Base-by-base conservation (phyloP, 2,797 vertebrate genomes). In the Ptychadena robeensis region DNA sequence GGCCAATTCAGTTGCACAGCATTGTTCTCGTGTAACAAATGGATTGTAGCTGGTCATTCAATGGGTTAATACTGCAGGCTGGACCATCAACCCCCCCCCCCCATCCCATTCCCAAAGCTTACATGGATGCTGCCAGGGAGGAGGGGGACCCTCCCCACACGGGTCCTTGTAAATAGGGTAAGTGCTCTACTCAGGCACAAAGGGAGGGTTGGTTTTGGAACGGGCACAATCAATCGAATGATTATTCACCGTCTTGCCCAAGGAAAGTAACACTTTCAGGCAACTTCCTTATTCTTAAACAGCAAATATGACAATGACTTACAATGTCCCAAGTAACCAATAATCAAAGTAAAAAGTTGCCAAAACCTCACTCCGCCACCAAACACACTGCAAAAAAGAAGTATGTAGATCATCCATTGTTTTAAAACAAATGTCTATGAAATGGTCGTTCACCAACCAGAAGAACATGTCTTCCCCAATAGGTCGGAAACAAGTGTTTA, bases 1-100 rank as follows among this genome's bases (percentile, higher is more conserved):
- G 74, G 74, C 61, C 38, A 32, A 53, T 63, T 82, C 35, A 35
- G 31, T 40, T 72, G 25, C 38, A 73, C 10, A 31, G 28, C 25
- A 73, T 22, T 81, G 63, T 81, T 57, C 8, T 12, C 28, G 31
- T 64, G 71, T 8, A 32, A 48, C 80, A 81, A 69, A 79, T 12
- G 2, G 67, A 38, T 27, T 25, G 32, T 57, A 48, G 59, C 25
- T 8, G 15, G 76, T 32, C 44, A 31, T 53, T 74, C 18, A 70
- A 80, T 48, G 70, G 77, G 82, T 85, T 80, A 85, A 85, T 69
- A 76, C 82, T 70, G 78, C 82, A 85, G n/a, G 82, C 82, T 75
- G 82, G 66, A 74, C 30, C n/a, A n/a, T 15, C 71, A 27, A 63
- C 53, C 69, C 71, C 65, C 63, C 44, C 44, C 37, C 3, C 44